Evolutionary conservation across 2,888 invertebrate genomes (phyloP).

Genomic region (Folsomia manolachei): DNA sequence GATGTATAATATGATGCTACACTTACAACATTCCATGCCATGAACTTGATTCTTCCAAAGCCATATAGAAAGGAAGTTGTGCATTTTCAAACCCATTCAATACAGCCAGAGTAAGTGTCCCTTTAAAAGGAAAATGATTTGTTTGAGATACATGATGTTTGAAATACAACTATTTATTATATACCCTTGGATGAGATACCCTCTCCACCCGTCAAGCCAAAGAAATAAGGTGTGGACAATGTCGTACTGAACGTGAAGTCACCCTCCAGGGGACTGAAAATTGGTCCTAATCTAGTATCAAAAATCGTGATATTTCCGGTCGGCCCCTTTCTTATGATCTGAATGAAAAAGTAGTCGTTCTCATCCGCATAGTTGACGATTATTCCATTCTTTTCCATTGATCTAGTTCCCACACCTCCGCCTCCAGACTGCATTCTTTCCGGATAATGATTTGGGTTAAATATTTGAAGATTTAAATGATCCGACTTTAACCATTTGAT

Average conservation of each 20-base stretch:
- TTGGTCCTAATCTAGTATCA: constrained; percentile 39
- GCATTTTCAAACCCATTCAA: constrained; percentile 42
- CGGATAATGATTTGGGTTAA: constrained; percentile 28
- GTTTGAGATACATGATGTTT: too few species aligned
- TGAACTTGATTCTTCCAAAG: constrained; percentile 55
- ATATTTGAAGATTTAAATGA: constrained; percentile 31
- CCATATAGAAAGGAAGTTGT: constrained; percentile 52
- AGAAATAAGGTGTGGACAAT: constrained; percentile 40
- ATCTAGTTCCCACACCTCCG: not conserved
- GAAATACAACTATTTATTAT: too few species aligned
- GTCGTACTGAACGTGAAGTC: constrained; percentile 32
- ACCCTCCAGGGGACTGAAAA: not conserved
- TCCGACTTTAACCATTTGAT: constrained; percentile 28
- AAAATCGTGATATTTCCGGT: constrained; percentile 37
- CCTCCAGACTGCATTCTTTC: not conserved
- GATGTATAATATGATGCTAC: too few species aligned
- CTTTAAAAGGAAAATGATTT: too few species aligned
- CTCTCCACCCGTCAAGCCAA: constrained; percentile 49
- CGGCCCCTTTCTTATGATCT: constrained; percentile 24
- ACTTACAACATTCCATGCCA: constrained; percentile 61
- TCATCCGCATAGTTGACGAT: constrained; percentile 23
- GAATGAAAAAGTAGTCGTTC: constrained; percentile 34
- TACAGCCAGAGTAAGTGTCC: constrained; percentile 28
- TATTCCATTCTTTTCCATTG: not conserved
- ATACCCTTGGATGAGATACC: too few species aligned